Conservation (phyloP, 1,140 invertebrate species). For the Chironomus tepperi region DNA sequence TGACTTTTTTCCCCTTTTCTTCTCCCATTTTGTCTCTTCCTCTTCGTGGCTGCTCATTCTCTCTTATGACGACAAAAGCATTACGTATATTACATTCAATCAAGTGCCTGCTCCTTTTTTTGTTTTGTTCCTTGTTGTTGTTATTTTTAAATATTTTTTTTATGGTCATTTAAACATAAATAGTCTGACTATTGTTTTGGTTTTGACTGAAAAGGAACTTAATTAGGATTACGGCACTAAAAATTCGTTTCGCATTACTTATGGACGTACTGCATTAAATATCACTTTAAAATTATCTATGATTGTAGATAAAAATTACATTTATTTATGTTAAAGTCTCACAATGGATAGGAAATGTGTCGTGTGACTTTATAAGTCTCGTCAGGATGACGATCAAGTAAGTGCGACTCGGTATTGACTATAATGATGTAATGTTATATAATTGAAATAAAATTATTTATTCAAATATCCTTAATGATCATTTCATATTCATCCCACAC, state of each 20-base stretch:
- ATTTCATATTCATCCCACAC: background rate
- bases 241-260: background rate
- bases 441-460: constrained; percentile 2
- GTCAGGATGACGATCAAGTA: background rate
- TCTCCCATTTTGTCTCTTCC: background rate
- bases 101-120: background rate
- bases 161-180: background rate
- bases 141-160: background rate
- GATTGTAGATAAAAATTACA: background rate
- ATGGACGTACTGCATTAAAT: background rate
- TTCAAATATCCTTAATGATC: constrained; percentile 2
- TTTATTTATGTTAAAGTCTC: background rate
- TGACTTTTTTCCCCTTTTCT: background rate
- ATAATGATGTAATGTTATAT: background rate
- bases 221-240: constrained; percentile 22
- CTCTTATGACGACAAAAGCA: background rate
- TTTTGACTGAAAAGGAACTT: constrained; percentile 9
- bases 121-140: no score
- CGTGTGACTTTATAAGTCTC: constrained; percentile 1
- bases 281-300: background rate
- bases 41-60: background rate
- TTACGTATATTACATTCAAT: background rate
- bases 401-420: background rate
- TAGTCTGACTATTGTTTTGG: constrained; percentile 4
- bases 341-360: background rate